A percentile compares a stretch with the other conserved stretches of the same genome.
These are phyloP conservation scores for Sebastes fasciatus DNA, from an alignment of 2,113 vertebrate genomes.

Conservation along the genomic window DNA sequence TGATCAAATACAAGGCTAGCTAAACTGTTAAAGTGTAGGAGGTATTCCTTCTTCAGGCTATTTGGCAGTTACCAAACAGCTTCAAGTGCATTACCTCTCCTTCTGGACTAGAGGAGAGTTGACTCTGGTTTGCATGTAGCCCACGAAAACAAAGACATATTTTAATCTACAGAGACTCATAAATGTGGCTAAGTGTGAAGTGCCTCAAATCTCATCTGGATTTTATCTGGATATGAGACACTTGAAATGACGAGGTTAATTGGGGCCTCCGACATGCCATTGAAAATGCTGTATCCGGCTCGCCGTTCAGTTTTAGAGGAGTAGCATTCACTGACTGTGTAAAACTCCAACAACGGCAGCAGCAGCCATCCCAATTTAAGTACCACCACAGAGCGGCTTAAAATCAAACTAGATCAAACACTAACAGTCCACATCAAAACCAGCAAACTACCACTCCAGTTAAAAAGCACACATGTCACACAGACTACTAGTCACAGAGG, in stretches of 20 bases:
- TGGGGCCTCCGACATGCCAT: neutral
- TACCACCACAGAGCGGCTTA: slow-evolving; percentile 2
- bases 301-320: neutral
- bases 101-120: neutral
- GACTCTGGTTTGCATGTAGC: neutral
- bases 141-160: too few relatives aligned
- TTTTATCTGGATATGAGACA: neutral
- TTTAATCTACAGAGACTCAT: too few relatives aligned
- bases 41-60: too few relatives aligned
- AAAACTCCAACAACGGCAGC: neutral
- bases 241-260: neutral
- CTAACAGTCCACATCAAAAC: neutral
- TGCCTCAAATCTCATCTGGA: neutral
- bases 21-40: too few relatives aligned
- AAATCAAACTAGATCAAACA: slow-evolving; percentile 4
- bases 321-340: neutral
- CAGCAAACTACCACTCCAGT: neutral
- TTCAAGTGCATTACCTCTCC: neutral
- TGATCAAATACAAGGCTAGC: neutral
- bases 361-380: slow-evolving; percentile 14
- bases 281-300: neutral
- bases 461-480: slow-evolving; percentile 3
- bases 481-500: slow-evolving; percentile 9
- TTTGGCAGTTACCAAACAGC: too few relatives aligned
- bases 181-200: neutral